These are phyloP conservation scores for Petromus typicus DNA, from an alignment of 2,113 vertebrate species.

Conservation along the genomic window DNA sequence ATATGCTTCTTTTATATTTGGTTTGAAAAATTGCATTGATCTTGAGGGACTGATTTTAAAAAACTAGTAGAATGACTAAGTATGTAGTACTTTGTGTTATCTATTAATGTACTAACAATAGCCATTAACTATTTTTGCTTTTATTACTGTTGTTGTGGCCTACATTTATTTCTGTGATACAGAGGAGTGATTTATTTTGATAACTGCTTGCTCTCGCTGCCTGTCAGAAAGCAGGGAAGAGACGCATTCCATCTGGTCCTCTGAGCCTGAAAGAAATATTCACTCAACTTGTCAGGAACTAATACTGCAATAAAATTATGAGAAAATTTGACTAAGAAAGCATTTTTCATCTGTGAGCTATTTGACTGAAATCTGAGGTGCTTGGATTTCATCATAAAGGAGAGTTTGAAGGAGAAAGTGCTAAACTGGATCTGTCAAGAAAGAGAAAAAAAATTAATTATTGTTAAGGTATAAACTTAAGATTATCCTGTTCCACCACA, in stretches of 20 bases:
- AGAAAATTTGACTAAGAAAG: conserved; percentile 61
- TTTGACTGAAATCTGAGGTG: conserved; percentile 70
- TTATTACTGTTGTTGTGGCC: not conserved
- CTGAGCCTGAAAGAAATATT: conserved; percentile 33
- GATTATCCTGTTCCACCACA: conserved; percentile 49
- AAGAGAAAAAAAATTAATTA: conserved; percentile 45
- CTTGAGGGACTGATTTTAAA: conserved; percentile 37
- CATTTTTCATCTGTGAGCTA: conserved; percentile 46
- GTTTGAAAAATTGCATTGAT: conserved; percentile 43
- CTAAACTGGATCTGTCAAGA: conserved; percentile 72
- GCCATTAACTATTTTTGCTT: conserved; percentile 24
- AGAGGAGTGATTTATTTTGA: conserved; percentile 26
- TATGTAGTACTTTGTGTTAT: not conserved
- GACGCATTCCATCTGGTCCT: not conserved
- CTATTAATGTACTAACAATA: conserved; percentile 52
- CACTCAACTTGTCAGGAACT: conserved; percentile 8
- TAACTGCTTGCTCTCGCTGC: conserved; percentile 12
- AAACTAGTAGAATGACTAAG: conserved; percentile 25
- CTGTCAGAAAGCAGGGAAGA: conserved; percentile 29
- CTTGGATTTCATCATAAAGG: conserved; percentile 66
- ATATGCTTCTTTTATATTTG: conserved; percentile 31
- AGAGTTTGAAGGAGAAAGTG: conserved; percentile 77
- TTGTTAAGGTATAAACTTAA: conserved; percentile 65
- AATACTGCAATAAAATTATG: conserved; percentile 22
- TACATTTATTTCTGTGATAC: conserved; percentile 23